Base-by-base conservation (phyloP, 2,797 vertebrate genomes). In the Acipenser transmontanus region DNA sequence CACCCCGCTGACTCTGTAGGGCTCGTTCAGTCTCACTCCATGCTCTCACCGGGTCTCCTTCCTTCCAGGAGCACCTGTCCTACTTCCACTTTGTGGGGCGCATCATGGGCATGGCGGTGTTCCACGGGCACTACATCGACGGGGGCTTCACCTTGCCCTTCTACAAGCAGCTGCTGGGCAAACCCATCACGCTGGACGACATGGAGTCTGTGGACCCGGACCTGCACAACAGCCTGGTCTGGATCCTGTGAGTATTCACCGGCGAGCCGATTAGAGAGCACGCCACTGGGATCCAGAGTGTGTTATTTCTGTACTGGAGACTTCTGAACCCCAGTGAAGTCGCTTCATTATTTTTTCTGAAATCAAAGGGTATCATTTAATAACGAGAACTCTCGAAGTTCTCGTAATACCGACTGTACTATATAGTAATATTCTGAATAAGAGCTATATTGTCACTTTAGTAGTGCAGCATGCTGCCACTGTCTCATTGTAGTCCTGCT, bases 51-150 rank as follows among this genome's bases (percentile, higher is more conserved):
- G 34, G 34, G 34, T 34, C 34, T 4, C 34, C 34, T 34, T 54
- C 52, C 70, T 83, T 84, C 49, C 72, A 98, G 96, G 96, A 98
- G 75, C 96, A 99, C 77, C 83, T 99, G 78, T 99, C 96, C 0
- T 99, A 99, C 78, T 99, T 99, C 84, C 96, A 99, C 80, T 99
- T 99, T 1, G 96, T 98, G 70, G 96, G 96, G 2, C 86, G 95
- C 56, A 97, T 99, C 76, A 99, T 99, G 96, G 96, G 96, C 49
- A 96, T 99, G 96, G 96, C 96, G 1, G 96, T 99, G 71, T 99
- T 99, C 81, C 96, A 99, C 0, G 95, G 96, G 68, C 96, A 99
- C 88, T 99, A 99, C 78, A 99, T 99, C 0, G 95, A 99, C 1
- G 96, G 96, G 0, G 95, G 96, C 74, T 99, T 99, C 74, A 98